A percentile compares a stretch with the other conserved stretches of the same genome.
These are phyloP conservation scores for Gobiocypris rarus DNA, from an alignment of 2,113 vertebrate species.

Conservation along the genomic window DNA sequence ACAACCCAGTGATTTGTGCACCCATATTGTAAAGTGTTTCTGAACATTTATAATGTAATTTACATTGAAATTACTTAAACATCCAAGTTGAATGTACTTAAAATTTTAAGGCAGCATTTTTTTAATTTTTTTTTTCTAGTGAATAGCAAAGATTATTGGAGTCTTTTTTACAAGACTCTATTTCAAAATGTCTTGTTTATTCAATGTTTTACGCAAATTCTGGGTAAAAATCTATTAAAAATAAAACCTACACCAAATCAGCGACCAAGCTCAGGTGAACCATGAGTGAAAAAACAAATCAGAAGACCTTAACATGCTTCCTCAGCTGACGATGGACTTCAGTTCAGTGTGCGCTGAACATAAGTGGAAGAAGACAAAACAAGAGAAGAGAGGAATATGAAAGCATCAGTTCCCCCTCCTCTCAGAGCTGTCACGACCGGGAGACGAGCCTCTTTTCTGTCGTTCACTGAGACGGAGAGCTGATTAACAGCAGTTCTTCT, in stretches of 20 bases:
- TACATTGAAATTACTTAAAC: too few relatives aligned
- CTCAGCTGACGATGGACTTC: not conserved
- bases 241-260: not conserved
- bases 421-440: conserved; percentile 80
- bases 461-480: conserved; percentile 76
- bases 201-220: not conserved
- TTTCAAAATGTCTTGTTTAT: not conserved
- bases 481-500: conserved; percentile 86
- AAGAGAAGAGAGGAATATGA: not conserved
- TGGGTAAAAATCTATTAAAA: not conserved
- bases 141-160: too few relatives aligned
- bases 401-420: not conserved
- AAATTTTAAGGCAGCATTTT: too few relatives aligned
- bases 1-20: too few relatives aligned
- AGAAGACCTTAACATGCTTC: not conserved
- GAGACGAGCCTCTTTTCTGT: conserved; percentile 72
- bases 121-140: too few relatives aligned
- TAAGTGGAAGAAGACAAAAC: conserved; percentile 3
- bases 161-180: too few relatives aligned
- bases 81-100: too few relatives aligned
- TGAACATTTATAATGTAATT: too few relatives aligned
- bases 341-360: not conserved
- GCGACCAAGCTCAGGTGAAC: not conserved
- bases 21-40: too few relatives aligned
- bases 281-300: not conserved